phyloP scores from a whole-genome alignment of 2,113 vertebrate genomes.

The Zootoca vivipara region DNA sequence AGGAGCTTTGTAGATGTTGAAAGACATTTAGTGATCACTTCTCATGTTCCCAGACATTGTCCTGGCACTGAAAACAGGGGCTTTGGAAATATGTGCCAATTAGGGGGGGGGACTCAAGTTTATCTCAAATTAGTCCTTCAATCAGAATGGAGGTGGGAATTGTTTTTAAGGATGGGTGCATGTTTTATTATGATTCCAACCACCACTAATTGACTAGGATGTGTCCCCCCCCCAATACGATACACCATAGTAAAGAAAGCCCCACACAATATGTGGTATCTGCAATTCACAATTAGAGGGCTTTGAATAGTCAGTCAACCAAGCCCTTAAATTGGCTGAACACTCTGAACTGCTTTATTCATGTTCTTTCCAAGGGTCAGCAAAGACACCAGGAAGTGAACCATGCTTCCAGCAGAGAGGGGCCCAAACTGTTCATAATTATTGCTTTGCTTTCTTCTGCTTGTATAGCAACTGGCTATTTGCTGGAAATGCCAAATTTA shows the following conservation, averaged over 20 bases:
- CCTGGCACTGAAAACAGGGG: not conserved
- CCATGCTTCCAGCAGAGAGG: slow-evolving; percentile 31
- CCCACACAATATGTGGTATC: slow-evolving; percentile 44
- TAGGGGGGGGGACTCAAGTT: not conserved
- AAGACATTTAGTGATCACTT: not conserved
- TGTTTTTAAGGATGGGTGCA: not conserved
- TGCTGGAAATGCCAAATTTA: slow-evolving; percentile 59
- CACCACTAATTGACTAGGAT: not conserved
- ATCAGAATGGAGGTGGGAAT: not conserved
- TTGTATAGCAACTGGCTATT: slow-evolving; percentile 41
- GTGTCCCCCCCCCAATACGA: not conserved
- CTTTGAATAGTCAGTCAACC: slow-evolving; percentile 60
- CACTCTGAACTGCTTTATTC: slow-evolving; percentile 44
- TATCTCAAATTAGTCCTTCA: not conserved
- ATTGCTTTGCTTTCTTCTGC: slow-evolving; percentile 35
- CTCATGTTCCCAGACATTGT: not conserved
- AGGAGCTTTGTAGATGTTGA: not conserved
- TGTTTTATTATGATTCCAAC: not conserved
- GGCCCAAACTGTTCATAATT: slow-evolving; percentile 60
- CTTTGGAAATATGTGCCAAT: not conserved
- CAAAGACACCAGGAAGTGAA: slow-evolving; percentile 54
- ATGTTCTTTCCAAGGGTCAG: slow-evolving; percentile 60
- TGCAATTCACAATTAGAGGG: slow-evolving; percentile 50
- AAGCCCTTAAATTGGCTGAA: slow-evolving; percentile 49
- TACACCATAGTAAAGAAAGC: slow-evolving; percentile 28